Evolutionary conservation across 2,888 invertebrate species (phyloP).

Genomic region (Hofmannophila pseudospretella): DNA sequence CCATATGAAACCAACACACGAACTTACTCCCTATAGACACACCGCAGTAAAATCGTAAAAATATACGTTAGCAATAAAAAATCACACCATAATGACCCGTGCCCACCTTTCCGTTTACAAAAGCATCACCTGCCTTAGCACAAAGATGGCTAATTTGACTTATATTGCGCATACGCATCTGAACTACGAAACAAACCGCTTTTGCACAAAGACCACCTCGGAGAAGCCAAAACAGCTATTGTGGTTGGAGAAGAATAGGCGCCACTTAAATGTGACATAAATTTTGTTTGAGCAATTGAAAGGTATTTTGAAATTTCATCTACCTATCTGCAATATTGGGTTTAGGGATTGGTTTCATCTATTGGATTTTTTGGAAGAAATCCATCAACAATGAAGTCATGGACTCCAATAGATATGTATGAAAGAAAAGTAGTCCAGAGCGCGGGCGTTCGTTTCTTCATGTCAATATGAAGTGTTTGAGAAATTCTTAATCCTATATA

Average conservation of each 20-base stretch:
- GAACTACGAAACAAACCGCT: slow-evolving; percentile 12
- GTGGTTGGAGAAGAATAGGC: slow-evolving; percentile 27
- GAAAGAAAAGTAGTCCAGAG: too few species aligned
- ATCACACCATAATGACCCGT: slow-evolving; percentile 33
- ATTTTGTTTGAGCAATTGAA: slow-evolving; percentile 4
- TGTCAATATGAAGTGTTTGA: too few species aligned
- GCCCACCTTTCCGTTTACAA: slow-evolving; percentile 18
- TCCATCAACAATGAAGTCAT: too few species aligned
- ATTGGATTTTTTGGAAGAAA: too few species aligned
- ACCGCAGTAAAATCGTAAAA: neutral
- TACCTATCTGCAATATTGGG: too few species aligned
- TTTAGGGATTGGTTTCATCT: too few species aligned
- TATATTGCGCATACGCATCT: slow-evolving; percentile 34
- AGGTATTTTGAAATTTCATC: too few species aligned
- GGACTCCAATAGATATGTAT: too few species aligned
- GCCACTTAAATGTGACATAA: slow-evolving; percentile 13
- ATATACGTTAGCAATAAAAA: slow-evolving; percentile 7
- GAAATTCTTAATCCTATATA: too few species aligned
- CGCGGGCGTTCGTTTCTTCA: too few species aligned
- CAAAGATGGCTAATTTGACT: slow-evolving; percentile 52
- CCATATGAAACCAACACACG: too few species aligned
- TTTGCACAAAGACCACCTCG: slow-evolving; percentile 49
- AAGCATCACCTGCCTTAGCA: slow-evolving; percentile 34
- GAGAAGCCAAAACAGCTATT: slow-evolving; percentile 39
- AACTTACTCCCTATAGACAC: too few species aligned